A percentile compares a stretch with the other conserved stretches of the same genome.
These are phyloP conservation scores for Stichopus chloronotus DNA, from an alignment of 35 echinoderm and acorn worm genomes.

Conservation along the genomic window DNA sequence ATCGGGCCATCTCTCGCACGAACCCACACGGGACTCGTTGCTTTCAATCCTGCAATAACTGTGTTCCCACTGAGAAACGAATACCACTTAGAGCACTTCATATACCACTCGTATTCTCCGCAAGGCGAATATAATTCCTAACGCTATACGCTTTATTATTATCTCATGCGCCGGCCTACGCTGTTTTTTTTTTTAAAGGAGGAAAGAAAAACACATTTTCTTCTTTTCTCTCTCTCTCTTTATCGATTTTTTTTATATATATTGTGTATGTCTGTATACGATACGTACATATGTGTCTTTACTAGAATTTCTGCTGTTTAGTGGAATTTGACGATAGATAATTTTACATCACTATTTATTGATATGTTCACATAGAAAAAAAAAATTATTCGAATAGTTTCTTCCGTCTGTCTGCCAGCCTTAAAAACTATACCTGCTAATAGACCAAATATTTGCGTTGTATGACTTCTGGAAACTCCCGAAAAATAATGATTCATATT, in stretches of 20 bases:
- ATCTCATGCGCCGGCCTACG: not conserved
- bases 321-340: too few species aligned
- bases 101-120: not conserved
- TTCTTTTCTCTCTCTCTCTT: not conserved
- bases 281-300: too few species aligned
- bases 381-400: too few species aligned
- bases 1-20: conserved; percentile 4
- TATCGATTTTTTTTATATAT: not conserved
- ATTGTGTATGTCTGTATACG: too few species aligned
- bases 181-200: not conserved
- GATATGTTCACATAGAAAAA: too few species aligned
- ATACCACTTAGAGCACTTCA: conserved; percentile 10
- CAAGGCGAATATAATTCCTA: conserved; percentile 2
- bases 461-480: too few species aligned
- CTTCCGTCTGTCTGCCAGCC: too few species aligned
- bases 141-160: not conserved
- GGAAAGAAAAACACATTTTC: not conserved
- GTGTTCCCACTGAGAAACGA: conserved; percentile 33
- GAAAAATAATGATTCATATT: too few species aligned
- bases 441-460: too few species aligned
- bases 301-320: too few species aligned
- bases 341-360: too few species aligned
- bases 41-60: conserved; percentile 1
- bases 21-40: not conserved
- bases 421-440: too few species aligned